Evolutionary conservation across 2,888 invertebrate species (phyloP), one percentile per base, ranked within the genome.

Genomic region (Leucophora obtusa): DNA sequence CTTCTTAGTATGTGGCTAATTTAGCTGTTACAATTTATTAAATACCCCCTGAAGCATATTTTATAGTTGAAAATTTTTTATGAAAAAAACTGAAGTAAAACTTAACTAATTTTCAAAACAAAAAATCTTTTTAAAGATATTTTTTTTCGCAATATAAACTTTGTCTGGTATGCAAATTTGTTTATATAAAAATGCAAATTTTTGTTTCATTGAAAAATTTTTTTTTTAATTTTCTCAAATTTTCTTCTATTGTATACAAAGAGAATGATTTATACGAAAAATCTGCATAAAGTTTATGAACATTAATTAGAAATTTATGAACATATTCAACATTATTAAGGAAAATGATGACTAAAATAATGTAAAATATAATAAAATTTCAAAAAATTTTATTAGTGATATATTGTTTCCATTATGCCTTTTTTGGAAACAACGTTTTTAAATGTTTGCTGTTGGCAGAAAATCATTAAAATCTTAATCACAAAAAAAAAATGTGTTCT

Each of bases 21-120:
- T 82, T 78, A 82, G 38, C 43, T 80, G 74, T 80, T 68, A 76
- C 80, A 79, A 80, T 78, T 79, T 80, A 63, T 76, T 58, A 59
- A 71, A 79, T 56, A 62, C 58, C 24, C 60, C 60, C 66, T 53
- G 56, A 56, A 53, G 38, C 28, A 71, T 14, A 18, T 59, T 28
- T 53, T 33, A 15, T 70, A 33, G 18, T 47, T 47, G 43, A n/a
- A 47, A 68, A 53, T n/a, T n/a, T n/a, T n/a, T n/a, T n/a, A 28
- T 1, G 1, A 70, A 28, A 60, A 72, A 33, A 60, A 60, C 35
- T 33, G 58, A 56, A 56, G 21, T 68, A 33, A 68, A 75, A 72
- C 17, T 62, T 15, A 35, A 76, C 63, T 68, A 63, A 47, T 73
- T 69, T 66, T 54, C 11, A 35, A 54, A 78, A 62, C 53, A 60